phyloP scores from a whole-genome alignment of 2,113 vertebrate genomes.

The Microtus ochrogaster region DNA sequence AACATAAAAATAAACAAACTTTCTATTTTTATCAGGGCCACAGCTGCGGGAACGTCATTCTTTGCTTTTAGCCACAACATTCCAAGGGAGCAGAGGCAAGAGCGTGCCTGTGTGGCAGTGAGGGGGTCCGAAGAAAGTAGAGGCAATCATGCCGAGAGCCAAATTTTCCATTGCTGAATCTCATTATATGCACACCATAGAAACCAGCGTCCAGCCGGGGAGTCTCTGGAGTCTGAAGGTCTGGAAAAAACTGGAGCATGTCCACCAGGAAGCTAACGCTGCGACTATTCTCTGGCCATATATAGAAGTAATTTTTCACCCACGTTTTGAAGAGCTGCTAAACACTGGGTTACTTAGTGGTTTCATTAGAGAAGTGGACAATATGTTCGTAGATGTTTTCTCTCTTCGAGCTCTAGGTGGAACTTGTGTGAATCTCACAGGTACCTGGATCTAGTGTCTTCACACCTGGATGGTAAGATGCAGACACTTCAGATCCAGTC shows the following conservation, averaged over 20 bases:
- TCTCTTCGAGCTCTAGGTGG: not conserved
- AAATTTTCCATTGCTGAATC: slow-evolving; percentile 83
- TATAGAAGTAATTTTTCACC: slow-evolving; percentile 69
- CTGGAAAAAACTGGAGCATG: slow-evolving; percentile 25
- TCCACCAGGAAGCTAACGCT: slow-evolving; percentile 3
- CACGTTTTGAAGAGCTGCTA: not conserved
- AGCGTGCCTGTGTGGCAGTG: not conserved
- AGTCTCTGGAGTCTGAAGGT: slow-evolving; percentile 67
- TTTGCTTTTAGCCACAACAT: slow-evolving; percentile 78
- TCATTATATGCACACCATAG: slow-evolving; percentile 66
- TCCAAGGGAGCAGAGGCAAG: slow-evolving; percentile 65
- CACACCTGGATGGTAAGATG: not conserved
- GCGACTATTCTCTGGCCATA: slow-evolving; percentile 63
- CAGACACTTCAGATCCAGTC: not conserved
- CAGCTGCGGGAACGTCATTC: slow-evolving; percentile 76
- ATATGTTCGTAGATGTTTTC: not conserved
- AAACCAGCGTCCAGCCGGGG: slow-evolving; percentile 58
- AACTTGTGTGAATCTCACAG: not conserved
- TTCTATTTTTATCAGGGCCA: slow-evolving; percentile 86
- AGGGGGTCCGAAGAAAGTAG: slow-evolving; percentile 67
- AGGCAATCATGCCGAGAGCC: slow-evolving; percentile 71
- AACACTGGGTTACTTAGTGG: slow-evolving; percentile 17
- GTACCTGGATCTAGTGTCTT: not conserved
- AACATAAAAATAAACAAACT: slow-evolving; percentile 83
- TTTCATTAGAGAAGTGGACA: not conserved